A percentile compares a stretch with the other conserved stretches of the same genome.
Conservation (phyloP, 92 coral and sea anemone species). For the Heliopora coerulea region DNA sequence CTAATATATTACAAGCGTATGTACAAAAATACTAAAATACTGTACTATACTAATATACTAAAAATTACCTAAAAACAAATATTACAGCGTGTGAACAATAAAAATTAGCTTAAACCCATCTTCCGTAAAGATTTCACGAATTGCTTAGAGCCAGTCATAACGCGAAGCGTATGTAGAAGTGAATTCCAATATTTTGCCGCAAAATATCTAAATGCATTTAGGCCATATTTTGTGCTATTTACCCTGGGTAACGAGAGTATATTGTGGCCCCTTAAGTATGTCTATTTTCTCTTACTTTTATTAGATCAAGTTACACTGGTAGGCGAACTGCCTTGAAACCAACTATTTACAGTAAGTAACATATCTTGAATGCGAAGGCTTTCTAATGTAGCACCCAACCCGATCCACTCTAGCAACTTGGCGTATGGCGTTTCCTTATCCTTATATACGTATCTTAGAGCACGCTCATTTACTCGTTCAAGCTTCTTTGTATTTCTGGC, state of each 20-base stretch:
- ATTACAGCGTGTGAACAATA: neutral
- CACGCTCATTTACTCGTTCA: conserved; percentile 54
- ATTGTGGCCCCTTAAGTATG: conserved; percentile 36
- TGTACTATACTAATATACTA: neutral
- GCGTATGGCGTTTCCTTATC: conserved; percentile 43
- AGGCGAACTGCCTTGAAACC: conserved; percentile 41
- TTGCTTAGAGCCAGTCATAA: neutral
- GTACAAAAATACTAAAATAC: neutral
- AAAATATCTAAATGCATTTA: conserved; percentile 35
- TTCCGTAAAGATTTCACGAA: neutral
- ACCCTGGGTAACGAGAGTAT: conserved; percentile 37
- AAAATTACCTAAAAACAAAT: neutral
- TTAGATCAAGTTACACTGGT: conserved; percentile 1
- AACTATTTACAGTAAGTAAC: conserved; percentile 36
- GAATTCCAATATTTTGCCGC: conserved; percentile 49
- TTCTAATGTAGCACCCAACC: conserved; percentile 26
- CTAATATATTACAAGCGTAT: neutral
- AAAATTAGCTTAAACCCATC: neutral
- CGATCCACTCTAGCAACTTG: conserved; percentile 33
- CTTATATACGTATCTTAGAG: conserved; percentile 52
- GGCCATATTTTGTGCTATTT: conserved; percentile 42
- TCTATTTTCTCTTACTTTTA: conserved; percentile 15
- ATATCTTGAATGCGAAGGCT: conserved; percentile 45
- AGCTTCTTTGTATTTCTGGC: conserved; percentile 52
- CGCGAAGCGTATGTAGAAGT: conserved; percentile 14